These are phyloP conservation scores for Mus minutoides DNA, from an alignment of 2,797 vertebrate genomes.

Conservation along the genomic window DNA sequence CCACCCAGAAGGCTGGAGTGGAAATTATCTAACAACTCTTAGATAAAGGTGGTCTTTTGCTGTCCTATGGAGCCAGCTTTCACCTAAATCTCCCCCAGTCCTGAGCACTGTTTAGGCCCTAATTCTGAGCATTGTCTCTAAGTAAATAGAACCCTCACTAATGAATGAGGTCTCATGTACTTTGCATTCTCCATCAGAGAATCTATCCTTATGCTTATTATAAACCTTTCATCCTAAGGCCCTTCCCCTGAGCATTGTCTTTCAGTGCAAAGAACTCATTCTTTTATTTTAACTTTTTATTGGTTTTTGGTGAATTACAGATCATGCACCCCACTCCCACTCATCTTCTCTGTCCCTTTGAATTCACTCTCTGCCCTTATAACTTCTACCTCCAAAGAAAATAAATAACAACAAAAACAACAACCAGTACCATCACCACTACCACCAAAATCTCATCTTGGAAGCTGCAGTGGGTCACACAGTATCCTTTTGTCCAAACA, in stretches of 20 bases:
- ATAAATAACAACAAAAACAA: background rate
- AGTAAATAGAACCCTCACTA: background rate
- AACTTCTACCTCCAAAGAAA: background rate
- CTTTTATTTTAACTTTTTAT: background rate
- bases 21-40: background rate
- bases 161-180: background rate
- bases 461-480: background rate
- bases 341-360: background rate
- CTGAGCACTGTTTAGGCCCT: background rate
- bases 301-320: background rate
- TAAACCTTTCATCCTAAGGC: background rate
- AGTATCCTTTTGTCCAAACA: background rate
- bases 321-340: background rate
- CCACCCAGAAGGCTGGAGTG: background rate
- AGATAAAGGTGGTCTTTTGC: background rate
- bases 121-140: background rate
- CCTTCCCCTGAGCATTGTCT: background rate
- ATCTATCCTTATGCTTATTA: background rate
- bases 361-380: background rate
- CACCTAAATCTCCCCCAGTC: background rate
- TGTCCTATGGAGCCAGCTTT: background rate
- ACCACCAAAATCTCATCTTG: background rate
- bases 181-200: background rate
- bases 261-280: background rate
- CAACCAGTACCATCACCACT: background rate